Evolutionary conservation across 2,888 invertebrate genomes (phyloP).

Genomic region (Tuberolachnus salignus): DNA sequence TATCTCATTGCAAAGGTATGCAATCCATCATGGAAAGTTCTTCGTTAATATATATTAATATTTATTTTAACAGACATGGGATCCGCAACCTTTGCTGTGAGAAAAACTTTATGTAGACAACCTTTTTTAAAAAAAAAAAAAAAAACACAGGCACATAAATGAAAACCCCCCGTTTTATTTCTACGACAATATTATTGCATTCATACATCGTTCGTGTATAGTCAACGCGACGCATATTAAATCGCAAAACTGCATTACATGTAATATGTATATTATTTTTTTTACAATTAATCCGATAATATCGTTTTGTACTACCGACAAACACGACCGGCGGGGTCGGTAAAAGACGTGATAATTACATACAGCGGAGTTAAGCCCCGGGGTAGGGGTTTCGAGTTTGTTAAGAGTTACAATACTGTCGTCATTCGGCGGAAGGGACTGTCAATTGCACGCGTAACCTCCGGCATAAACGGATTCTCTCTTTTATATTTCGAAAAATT

Average conservation of each 20-base stretch:
- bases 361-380: background rate
- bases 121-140: no score
- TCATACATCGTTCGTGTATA: no score
- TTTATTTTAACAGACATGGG: constrained; percentile 20
- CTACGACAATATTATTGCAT: background rate
- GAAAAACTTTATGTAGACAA: constrained; percentile 25
- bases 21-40: constrained; percentile 55
- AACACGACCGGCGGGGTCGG: background rate
- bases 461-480: constrained; percentile 22
- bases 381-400: constrained; percentile 15
- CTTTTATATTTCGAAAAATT: constrained; percentile 48
- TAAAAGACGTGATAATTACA: constrained; percentile 53
- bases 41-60: constrained; percentile 3
- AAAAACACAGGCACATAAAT: background rate
- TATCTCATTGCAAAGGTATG: constrained; percentile 54
- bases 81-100: constrained; percentile 52
- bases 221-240: no score
- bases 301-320: background rate
- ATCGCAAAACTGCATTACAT: no score
- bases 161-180: background rate
- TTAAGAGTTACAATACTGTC: constrained; percentile 42
- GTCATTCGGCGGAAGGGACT: constrained; percentile 18
- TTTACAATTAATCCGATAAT: background rate
- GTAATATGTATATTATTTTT: background rate
- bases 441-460: constrained; percentile 49